phyloP scores from a whole-genome alignment of 2,113 vertebrate species.

The Pseudorectes ferrugineus region DNA sequence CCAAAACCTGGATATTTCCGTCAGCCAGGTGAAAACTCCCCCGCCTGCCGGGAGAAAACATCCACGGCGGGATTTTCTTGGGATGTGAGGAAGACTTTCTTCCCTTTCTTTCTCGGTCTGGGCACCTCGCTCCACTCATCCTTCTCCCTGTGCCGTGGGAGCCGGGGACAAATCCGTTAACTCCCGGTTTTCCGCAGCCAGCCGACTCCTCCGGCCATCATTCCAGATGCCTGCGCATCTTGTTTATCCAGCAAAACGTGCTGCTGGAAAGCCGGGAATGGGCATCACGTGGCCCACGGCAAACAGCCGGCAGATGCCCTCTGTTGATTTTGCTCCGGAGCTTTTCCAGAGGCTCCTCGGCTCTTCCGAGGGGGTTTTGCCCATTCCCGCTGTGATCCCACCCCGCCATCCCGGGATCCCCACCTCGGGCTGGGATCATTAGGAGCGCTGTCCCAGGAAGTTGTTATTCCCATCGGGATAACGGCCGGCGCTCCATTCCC shows the following conservation, averaged over 20 bases:
- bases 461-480: rapidly evolving
- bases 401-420: neutral
- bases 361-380: neutral
- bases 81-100: neutral
- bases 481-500: rapidly evolving
- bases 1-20: neutral
- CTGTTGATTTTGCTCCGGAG: constrained; percentile 72
- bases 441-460: neutral
- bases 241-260: constrained; percentile 75
- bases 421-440: neutral
- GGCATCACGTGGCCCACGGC: constrained; percentile 64
- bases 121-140: neutral
- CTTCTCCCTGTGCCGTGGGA: neutral
- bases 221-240: constrained; percentile 41
- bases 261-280: neutral
- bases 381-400: neutral
- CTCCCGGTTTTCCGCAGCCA: constrained; percentile 37
- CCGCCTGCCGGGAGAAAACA: neutral
- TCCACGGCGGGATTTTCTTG: neutral
- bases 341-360: constrained; percentile 67
- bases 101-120: too few relatives aligned
- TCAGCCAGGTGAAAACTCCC: neutral
- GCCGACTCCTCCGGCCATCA: constrained; percentile 18
- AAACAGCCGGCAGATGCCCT: constrained; percentile 77
- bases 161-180: neutral